Base-by-base conservation (phyloP, 2,888 invertebrate species). In the Cantharis flavilabris region DNA sequence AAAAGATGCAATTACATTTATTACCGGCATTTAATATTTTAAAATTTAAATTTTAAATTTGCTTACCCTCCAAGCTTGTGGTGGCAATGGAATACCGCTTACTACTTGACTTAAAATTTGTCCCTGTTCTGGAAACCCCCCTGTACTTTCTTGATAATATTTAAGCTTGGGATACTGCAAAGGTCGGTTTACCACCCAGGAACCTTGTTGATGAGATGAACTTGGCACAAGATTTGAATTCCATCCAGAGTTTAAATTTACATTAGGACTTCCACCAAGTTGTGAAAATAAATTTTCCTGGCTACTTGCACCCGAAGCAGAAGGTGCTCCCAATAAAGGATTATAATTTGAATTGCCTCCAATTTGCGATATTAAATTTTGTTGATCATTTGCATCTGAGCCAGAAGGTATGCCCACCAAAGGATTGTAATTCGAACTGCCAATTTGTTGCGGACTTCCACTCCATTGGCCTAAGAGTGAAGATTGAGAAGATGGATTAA, bases 131-230 rank as follows among this genome's bases (percentile, higher is more conserved):
- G 28, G 10, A 30, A 3, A 3, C 28, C 3, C 3, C 3, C 10
- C n/a, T n/a, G 49, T 2, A n/a, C 7, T 2, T n/a, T 5, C 2
- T 49, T 7, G 49, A n/a, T 7, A 49, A 49, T 49, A 49, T 5
- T n/a, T 49, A n/a, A n/a, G 0, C 13, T 2, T 0, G 5, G n/a
- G 5, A 49, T 3, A 3, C 11, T 7, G 0, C 4, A 5, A 1
- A 7, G 49, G 5, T 49, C 2, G n/a, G n/a, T 7, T n/a, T 49
- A 7, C 49, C 3, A 7, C 0, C 49, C 49, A 49, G n/a, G 49
- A 11, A 49, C 7, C 1, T 49, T 49, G 49, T 49, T 49, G 49
- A n/a, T n/a, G 5, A 49, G 49, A 49, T 7, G 7, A n/a, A n/a
- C 49, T n/a, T n/a, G 5, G 49, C 9, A 9, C 7, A 49, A 3